Conservation (phyloP, 2,888 invertebrate genomes). For the Hartigia nigra region DNA sequence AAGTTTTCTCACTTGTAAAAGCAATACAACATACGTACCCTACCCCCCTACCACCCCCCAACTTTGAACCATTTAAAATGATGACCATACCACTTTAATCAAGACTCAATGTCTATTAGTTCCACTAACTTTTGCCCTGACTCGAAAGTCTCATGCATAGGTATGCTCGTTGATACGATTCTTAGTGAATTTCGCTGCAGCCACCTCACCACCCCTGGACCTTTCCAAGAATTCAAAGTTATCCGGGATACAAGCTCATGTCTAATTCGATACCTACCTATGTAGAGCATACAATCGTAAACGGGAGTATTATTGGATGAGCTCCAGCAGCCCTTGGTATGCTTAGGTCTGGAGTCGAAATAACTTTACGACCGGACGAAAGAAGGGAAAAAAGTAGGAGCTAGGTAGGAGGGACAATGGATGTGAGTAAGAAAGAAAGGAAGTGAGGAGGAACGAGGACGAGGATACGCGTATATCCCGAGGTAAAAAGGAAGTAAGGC, state of each 20-base stretch:
- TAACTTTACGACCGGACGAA: slow-evolving; percentile 11
- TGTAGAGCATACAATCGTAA: slow-evolving; percentile 22
- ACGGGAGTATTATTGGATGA: slow-evolving; percentile 26
- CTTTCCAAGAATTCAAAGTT: background rate
- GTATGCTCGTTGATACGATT: background rate
- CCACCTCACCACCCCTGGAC: background rate
- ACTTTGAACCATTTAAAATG: background rate
- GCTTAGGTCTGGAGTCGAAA: slow-evolving; percentile 16
- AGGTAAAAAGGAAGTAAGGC: background rate
- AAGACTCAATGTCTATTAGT: background rate
- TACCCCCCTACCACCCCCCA: background rate
- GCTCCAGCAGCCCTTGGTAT: slow-evolving; percentile 11
- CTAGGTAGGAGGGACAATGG: slow-evolving; percentile 8
- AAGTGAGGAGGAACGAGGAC: background rate
- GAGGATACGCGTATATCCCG: background rate
- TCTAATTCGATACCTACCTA: slow-evolving; percentile 24
- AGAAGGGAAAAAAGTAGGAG: slow-evolving; percentile 17
- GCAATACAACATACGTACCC: background rate
- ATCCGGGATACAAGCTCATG: background rate
- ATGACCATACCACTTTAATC: background rate
- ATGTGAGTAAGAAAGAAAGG: slow-evolving; percentile 36
- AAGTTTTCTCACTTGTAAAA: background rate
- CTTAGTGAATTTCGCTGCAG: background rate
- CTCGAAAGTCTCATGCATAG: background rate
- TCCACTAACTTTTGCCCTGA: background rate